phyloP scores from a whole-genome alignment of 2,113 vertebrate species.

The Malurus alboscapulatus region DNA sequence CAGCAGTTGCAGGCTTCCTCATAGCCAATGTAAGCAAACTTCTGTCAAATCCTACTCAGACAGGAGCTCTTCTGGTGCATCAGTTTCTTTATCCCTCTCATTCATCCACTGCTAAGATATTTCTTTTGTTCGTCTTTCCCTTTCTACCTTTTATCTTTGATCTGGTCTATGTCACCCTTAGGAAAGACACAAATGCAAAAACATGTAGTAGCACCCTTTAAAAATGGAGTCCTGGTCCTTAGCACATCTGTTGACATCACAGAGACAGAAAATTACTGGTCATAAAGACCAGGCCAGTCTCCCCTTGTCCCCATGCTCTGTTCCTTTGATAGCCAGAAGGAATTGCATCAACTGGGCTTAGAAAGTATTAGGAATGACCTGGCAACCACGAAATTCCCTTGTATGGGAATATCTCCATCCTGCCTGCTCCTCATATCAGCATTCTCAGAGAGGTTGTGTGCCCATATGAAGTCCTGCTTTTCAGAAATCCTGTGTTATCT shows the following conservation, averaged over 20 bases:
- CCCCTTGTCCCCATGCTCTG: neutral
- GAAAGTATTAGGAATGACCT: neutral
- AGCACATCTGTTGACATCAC: neutral
- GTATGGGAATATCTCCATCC: neutral
- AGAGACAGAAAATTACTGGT: neutral
- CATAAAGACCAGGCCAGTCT: neutral
- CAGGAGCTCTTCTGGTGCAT: neutral
- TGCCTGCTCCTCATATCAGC: neutral
- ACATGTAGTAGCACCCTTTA: neutral
- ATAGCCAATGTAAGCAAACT: neutral
- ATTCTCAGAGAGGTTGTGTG: neutral
- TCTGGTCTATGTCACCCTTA: neutral
- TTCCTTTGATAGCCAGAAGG: neutral
- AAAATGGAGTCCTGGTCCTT: neutral
- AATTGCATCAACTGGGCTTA: neutral
- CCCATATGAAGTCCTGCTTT: neutral
- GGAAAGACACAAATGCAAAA: neutral
- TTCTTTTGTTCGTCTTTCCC: neutral
- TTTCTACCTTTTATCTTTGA: neutral
- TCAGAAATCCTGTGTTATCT: neutral
- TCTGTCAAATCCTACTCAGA: neutral
- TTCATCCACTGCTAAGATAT: no score
- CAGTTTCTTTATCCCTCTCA: neutral
- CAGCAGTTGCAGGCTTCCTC: neutral
- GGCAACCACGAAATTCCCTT: neutral